Percentiles rank a stretch among this genome's conserved stretches.
phyloP scores from a whole-genome alignment of 2,797 vertebrate species.

The Cyclura pinguis region DNA sequence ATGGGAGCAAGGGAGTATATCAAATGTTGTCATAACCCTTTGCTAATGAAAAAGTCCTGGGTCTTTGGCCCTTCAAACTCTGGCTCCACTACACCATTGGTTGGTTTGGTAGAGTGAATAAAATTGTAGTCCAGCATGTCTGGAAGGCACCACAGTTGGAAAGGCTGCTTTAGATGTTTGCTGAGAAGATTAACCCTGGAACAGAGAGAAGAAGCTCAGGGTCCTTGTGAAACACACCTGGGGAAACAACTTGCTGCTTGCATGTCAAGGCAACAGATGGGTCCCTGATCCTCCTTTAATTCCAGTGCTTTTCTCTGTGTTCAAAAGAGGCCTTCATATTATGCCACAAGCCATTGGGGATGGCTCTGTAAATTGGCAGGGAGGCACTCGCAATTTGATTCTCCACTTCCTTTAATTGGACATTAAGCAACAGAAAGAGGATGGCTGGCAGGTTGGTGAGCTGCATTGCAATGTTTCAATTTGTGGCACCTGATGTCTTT shows the following conservation, averaged over 20 bases:
- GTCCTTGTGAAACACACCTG: neutral
- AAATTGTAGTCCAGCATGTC: neutral
- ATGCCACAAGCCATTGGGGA: conserved; percentile 4
- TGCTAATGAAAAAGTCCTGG: too few species aligned
- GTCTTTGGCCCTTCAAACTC: too few species aligned
- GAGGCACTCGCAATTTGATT: neutral
- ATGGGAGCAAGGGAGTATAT: too few species aligned
- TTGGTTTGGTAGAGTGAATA: neutral
- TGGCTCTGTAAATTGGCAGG: neutral
- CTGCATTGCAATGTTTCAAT: conserved; percentile 42
- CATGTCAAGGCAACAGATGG: conserved; percentile 10
- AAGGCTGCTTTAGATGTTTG: neutral
- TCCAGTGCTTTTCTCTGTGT: neutral
- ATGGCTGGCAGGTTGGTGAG: neutral
- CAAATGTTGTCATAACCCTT: too few species aligned
- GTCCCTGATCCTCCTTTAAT: conserved; percentile 21
- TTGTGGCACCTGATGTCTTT: conserved; percentile 25
- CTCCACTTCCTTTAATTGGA: conserved; percentile 29
- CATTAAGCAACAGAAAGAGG: conserved; percentile 23
- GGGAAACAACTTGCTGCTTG: neutral
- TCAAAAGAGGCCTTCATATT: neutral
- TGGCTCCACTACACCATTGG: too few species aligned
- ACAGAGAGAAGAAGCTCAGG: neutral
- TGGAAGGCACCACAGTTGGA: neutral
- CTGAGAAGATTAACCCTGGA: neutral